Base-by-base conservation (phyloP, 53 echinoderm and acorn worm species). In the Glandiceps talaboti region DNA sequence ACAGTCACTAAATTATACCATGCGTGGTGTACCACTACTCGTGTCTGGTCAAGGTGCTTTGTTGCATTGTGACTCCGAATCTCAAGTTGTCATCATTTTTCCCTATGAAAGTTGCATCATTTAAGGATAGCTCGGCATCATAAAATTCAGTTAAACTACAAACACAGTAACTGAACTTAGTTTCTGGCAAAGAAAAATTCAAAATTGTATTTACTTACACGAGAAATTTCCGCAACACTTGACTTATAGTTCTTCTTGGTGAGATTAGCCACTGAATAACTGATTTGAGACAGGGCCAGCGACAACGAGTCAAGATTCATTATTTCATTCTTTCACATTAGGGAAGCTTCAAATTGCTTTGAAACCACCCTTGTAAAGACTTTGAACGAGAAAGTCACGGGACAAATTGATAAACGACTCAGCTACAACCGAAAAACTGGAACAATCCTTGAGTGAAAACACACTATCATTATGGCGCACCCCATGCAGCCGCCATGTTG, bases 201-300 rank as follows among this genome's bases (percentile, higher is more conserved):
- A n/a, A n/a, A n/a, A n/a, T n/a, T n/a, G 27, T 75, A 0, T 32
- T 30, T 76, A 90, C 97, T 91, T 91, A 97, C 96, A 87, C 93
- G 87, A 82, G 93, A 91, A 80, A 93, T 87, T 91, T 97, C 97
- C 79, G 88, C 86, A 83, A 93, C 91, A 87, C 89, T 97, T 89
- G 93, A 93, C 85, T 97, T 93, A 88, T 96, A 97, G 93, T 93
- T 96, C 87, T 97, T 93, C 89, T 97, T 93, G 84, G 88, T 91
- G 84, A 93, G 89, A 91, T 97, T 97, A 83, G 89, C 91, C 83
- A 97, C 97, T 88, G 92, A 91, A 87, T 91, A 90, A 78, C 92
- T 89, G 91, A 97, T 91, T 88, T 97, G 97, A 89, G 97, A 97
- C 88, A 93, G 87, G 92, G 97, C 97, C 96, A 95, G 90, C 90